Conservation (phyloP, 2,888 invertebrate species). For the Philereme vetulata region DNA sequence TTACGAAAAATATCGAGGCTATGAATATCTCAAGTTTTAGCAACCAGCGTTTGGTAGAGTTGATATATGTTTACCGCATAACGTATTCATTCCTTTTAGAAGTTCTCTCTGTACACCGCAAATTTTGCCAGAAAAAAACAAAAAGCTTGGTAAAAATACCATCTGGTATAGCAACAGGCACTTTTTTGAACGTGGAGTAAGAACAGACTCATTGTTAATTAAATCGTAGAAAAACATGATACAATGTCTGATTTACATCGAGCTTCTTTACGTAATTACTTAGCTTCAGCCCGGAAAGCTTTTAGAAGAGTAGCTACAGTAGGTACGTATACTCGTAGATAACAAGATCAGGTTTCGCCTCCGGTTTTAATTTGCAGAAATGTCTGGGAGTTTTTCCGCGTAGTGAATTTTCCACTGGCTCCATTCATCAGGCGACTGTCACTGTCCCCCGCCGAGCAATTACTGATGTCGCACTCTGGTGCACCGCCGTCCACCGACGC, state of each 20-base stretch:
- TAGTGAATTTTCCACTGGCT: constrained; percentile 63
- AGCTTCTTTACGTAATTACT: constrained; percentile 22
- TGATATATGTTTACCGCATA: too few relatives aligned
- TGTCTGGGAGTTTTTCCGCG: constrained; percentile 65
- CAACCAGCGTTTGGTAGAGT: not conserved
- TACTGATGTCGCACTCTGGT: constrained; percentile 76
- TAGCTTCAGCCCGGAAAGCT: constrained; percentile 9
- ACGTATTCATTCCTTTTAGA: too few relatives aligned
- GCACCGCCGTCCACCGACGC: constrained; percentile 64
- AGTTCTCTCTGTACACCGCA: too few relatives aligned
- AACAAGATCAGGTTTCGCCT: constrained; percentile 59
- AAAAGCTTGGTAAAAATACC: not conserved
- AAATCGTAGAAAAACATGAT: constrained; percentile 19
- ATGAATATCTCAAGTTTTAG: constrained; percentile 3
- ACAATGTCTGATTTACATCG: constrained; percentile 17
- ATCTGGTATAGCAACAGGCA: not conserved
- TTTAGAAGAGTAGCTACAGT: constrained; percentile 14
- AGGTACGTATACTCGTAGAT: constrained; percentile 38
- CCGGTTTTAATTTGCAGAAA: constrained; percentile 72
- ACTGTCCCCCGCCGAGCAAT: constrained; percentile 72
- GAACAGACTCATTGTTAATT: constrained; percentile 11
- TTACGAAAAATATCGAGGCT: constrained; percentile 6
- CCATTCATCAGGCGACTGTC: constrained; percentile 77
- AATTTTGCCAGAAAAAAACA: too few relatives aligned
- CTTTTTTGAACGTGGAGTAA: constrained; percentile 5